These are phyloP conservation scores for Serinus canaria DNA, from an alignment of 2,113 vertebrate genomes.

Conservation along the genomic window DNA sequence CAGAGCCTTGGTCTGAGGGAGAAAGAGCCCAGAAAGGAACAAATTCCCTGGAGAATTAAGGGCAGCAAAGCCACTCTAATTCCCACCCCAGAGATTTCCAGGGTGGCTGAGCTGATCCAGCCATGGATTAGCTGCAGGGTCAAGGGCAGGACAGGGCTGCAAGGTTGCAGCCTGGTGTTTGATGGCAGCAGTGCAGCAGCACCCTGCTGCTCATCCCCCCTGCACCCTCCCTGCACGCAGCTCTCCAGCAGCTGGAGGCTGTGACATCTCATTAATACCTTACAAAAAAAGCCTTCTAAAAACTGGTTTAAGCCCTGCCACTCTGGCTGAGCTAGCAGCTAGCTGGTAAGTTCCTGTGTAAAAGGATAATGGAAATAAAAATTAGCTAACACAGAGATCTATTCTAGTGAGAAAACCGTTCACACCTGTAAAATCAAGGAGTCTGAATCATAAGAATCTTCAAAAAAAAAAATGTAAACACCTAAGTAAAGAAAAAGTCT, in stretches of 20 bases:
- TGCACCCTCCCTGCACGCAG: neutral
- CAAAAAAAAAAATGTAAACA: neutral
- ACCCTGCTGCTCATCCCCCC: neutral
- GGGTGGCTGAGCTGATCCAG: conserved; percentile 31
- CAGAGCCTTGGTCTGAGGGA: neutral
- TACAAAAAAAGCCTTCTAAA: neutral
- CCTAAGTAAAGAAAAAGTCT: neutral
- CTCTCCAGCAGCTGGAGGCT: neutral
- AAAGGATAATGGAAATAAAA: neutral
- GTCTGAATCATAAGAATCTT: neutral
- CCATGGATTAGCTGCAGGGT: neutral
- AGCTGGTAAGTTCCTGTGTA: neutral
- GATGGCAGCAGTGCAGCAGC: neutral
- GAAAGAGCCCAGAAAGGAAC: neutral
- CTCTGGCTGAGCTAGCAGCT: neutral
- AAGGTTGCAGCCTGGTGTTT: neutral
- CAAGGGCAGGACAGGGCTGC: conserved; percentile 35
- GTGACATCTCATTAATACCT: neutral
- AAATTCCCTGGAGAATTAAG: neutral
- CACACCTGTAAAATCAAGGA: neutral
- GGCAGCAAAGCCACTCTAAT: conserved; percentile 31
- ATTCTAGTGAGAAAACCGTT: neutral
- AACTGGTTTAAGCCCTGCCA: neutral
- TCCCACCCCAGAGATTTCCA: neutral
- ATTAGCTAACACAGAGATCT: neutral